Conservation (phyloP, 2,888 invertebrate genomes). For the Troides aeacus region DNA sequence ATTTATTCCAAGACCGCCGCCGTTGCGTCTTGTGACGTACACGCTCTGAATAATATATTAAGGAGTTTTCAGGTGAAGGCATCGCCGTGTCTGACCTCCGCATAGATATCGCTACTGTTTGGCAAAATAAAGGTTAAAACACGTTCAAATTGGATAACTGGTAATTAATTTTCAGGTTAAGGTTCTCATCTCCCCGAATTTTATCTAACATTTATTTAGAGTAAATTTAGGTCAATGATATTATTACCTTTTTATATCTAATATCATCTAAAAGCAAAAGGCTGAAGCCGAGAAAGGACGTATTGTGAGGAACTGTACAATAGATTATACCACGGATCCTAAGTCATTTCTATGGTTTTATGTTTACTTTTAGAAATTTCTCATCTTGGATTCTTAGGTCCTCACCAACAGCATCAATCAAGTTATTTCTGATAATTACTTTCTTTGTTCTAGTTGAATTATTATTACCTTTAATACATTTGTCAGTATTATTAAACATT, state of each 20-base stretch:
- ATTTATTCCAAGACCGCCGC: constrained; percentile 20
- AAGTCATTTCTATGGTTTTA: too few relatives aligned
- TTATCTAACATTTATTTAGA: background rate
- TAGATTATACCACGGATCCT: background rate
- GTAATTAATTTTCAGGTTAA: background rate
- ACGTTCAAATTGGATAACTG: background rate
- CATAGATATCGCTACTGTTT: background rate
- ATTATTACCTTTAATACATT: too few relatives aligned
- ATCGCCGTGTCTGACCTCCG: background rate
- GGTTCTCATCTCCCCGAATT: background rate
- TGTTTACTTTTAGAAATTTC: too few relatives aligned
- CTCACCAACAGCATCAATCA: too few relatives aligned
- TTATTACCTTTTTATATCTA: background rate
- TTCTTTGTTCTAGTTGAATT: too few relatives aligned
- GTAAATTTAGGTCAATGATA: too few relatives aligned
- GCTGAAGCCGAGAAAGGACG: background rate
- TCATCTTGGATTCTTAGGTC: too few relatives aligned
- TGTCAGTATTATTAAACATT: too few relatives aligned
- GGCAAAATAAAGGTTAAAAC: background rate
- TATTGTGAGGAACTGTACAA: background rate
- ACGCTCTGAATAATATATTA: constrained; percentile 22
- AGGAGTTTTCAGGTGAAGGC: constrained; percentile 29
- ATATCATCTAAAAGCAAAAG: background rate
- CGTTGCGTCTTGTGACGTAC: constrained; percentile 8
- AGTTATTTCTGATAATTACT: too few relatives aligned